Conservation (phyloP, 2,113 vertebrate genomes). For the Trichechus manatus region DNA sequence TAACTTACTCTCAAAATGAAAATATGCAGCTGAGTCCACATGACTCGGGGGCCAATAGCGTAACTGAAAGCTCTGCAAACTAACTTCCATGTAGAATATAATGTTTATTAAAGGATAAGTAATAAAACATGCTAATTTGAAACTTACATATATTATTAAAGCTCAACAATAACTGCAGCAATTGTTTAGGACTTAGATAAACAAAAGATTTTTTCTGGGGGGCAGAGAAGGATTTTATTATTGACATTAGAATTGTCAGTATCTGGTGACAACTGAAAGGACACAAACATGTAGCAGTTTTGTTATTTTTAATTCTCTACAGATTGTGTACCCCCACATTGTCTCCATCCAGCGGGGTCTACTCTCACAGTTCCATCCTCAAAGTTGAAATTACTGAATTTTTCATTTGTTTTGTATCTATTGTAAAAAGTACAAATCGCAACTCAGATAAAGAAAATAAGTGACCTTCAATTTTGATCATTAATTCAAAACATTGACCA, state of each 20-base stretch:
- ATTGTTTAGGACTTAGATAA: background rate
- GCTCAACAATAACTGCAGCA: background rate
- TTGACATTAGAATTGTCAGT: background rate
- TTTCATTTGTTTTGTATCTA: background rate
- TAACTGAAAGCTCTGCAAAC: conserved; percentile 31
- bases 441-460: background rate
- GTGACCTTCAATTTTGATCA: background rate
- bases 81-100: background rate
- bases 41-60: background rate
- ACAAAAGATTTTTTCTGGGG: background rate
- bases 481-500: background rate
- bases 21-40: background rate
- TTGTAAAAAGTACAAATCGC: conserved; percentile 4
- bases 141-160: conserved; percentile 24
- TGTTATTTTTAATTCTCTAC: conserved; percentile 24
- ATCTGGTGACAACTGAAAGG: background rate
- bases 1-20: background rate
- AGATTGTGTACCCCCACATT: background rate
- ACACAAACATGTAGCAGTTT: background rate
- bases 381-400: background rate
- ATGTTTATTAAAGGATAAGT: background rate
- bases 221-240: conserved; percentile 7
- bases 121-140: conserved; percentile 20
- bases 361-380: background rate
- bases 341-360: background rate